Evolutionary conservation across 2,888 invertebrate genomes (phyloP), one percentile per base, ranked within the genome.

Genomic region (Caenorhabditis sp.): DNA sequence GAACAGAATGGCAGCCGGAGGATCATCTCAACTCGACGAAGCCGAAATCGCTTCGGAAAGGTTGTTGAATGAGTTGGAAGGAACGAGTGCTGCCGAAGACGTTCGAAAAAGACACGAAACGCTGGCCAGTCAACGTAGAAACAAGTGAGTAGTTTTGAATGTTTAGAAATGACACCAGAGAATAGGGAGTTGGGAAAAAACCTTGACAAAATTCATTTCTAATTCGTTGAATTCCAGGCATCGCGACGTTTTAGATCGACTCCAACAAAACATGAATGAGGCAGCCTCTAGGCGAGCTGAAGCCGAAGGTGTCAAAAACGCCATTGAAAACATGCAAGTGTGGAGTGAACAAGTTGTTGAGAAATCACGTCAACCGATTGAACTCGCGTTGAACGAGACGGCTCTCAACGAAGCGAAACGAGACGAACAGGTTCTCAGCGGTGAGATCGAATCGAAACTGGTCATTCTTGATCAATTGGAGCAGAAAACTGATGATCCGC

Each of bases 271-370:
- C 14, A 68, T 78, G 68, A 81, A 77, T 65, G 73, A 76, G 19
- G 74, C 77, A 14, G 72, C 76, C 0, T 68, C 74, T 0, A 58
- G 76, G 19, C 66, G 74, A 43, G 81, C 80, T 3, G 74, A 63
- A 21, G 76, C 75, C 12, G 82, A 82, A 69, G 82, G 79, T 19
- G 74, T 81, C 21, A 76, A 73, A 53, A 69, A 79, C 14, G 77
- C 79, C 2, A 72, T 75, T 19, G 55, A 51, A n/a, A 70, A 75
- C 27, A 36, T 81, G 37, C 63, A 66, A 17, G 58, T 31, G 14
- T 82, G 80, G 80, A 70, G 71, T 53, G 21, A 24, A 1, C 58
- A 71, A 17, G 73, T 75, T 23, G 72, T 69, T 10, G 50, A 64
- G 26, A 57, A 58, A 36, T 76, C 73, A 0, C 54, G 67, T 12